These are phyloP conservation scores for Gnathonemus echidnorhynchus DNA, from an alignment of 2,113 vertebrate species.

Conservation along the genomic window DNA sequence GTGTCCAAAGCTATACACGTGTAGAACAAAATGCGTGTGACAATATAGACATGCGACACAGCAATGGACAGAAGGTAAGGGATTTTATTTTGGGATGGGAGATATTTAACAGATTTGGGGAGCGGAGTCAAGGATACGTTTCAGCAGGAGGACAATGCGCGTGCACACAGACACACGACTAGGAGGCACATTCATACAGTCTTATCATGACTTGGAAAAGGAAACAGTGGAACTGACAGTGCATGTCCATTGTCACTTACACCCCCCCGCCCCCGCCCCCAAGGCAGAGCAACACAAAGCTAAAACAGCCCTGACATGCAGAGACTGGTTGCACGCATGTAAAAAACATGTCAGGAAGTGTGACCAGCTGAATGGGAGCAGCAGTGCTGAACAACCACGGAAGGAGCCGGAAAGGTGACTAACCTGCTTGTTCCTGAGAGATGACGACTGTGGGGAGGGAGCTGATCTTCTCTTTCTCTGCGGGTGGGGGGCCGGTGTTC, in stretches of 20 bases:
- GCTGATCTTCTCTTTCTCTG: constrained; percentile 88
- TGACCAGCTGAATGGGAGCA: neutral
- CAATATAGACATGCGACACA: neutral
- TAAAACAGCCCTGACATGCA: neutral
- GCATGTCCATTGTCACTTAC: neutral
- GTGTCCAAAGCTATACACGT: neutral
- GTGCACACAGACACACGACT: neutral
- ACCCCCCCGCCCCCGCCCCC: too few species aligned
- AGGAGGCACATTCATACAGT: neutral
- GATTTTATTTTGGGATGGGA: neutral
- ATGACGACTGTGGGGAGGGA: constrained; percentile 85
- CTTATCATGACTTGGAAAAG: neutral
- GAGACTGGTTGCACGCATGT: neutral
- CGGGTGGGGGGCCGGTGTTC: constrained; percentile 91
- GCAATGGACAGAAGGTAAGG: neutral
- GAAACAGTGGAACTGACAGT: neutral
- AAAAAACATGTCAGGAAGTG: neutral
- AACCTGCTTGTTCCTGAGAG: constrained; percentile 94
- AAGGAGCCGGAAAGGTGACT: constrained; percentile 31
- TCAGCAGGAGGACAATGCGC: neutral
- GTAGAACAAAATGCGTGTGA: neutral
- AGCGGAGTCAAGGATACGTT: neutral
- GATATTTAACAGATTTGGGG: too few species aligned
- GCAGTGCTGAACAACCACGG: neutral
- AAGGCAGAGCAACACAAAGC: neutral